Evolutionary conservation across 2,113 vertebrate species (phyloP), one percentile per base, ranked within the genome.

Genomic region (Gallinago jamesoni): DNA sequence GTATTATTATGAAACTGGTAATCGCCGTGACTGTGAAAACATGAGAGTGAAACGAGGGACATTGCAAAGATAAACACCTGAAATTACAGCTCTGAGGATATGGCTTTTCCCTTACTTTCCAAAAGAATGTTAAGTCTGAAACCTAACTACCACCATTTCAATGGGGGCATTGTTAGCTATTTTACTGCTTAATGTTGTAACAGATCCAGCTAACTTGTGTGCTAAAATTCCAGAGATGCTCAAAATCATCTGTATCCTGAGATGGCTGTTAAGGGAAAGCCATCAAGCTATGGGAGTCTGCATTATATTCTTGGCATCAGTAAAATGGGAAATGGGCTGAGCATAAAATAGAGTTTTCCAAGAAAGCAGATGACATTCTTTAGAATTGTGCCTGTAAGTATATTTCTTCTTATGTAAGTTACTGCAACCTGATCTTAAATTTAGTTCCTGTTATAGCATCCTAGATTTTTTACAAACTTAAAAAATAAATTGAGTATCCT

Each of bases 61-160:
- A 60, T 37, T 75, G 43, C 80, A 90, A 87, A 96, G 86, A 93
- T 82, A 93, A 93, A 95, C 89, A 95, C 92, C 86, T 92, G 80
- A 90, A 96, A 94, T 93, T 92, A 68, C 62, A 87, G 72, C 73
- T 92, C 84, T 76, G 73, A 72, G 84, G 45, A 84, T 82, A 84
- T 33, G 55, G n/a, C 5, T 72, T 96, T 94, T 84, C 53, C 80
- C 76, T 82, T 50, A 45, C 37, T 92, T 94, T 87, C 45, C 45
- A 57, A 66, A 75, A 87, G 37, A 78, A 92, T 50, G 33, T 68
- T 75, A 79, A 87, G 39, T 53, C 66, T 92, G 86, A 93, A 93
- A 79, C 45, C 31, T 77, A 91, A 87, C 73, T 91, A 55, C 81
- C 37, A 62, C 37, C 57, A 85, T 95, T 92, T 93, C 89, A 91